Evolutionary conservation across 1,140 invertebrate species (phyloP).

Genomic region (Cotesia vestalis): DNA sequence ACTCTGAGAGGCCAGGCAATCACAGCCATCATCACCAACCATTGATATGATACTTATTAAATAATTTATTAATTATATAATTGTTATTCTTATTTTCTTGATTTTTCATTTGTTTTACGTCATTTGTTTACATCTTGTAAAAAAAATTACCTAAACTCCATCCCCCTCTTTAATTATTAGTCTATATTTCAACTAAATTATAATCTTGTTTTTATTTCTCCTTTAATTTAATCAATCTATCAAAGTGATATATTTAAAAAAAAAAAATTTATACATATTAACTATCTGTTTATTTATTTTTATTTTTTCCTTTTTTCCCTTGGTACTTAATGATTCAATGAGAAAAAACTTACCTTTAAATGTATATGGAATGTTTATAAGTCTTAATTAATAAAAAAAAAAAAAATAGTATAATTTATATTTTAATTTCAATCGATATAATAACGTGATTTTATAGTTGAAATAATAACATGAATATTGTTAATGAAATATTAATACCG

Average conservation of each 20-base stretch:
- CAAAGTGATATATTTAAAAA: too few species aligned
- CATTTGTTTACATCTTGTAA: neutral
- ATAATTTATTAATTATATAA: slow-evolving; percentile 47
- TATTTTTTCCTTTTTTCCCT: too few species aligned
- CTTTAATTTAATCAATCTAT: too few species aligned
- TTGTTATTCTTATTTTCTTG: slow-evolving; percentile 39
- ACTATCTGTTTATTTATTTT: too few species aligned
- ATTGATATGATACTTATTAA: slow-evolving; percentile 62
- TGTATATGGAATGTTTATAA: neutral
- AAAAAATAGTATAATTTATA: neutral
- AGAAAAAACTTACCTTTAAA: slow-evolving; percentile 19
- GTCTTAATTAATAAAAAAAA: neutral
- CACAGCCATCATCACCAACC: slow-evolving; percentile 61
- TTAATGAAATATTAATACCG: neutral
- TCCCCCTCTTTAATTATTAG: too few species aligned
- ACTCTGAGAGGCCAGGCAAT: slow-evolving; percentile 67
- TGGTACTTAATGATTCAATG: neutral
- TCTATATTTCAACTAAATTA: too few species aligned
- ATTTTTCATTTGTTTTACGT: slow-evolving; percentile 32
- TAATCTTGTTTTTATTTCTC: too few species aligned
- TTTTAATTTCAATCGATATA: neutral
- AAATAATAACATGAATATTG: too few species aligned
- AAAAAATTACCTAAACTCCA: neutral
- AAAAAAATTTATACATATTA: too few species aligned
- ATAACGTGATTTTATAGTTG: neutral